phyloP scores from a whole-genome alignment of 2,113 vertebrate genomes.

The Xerus inauris region DNA sequence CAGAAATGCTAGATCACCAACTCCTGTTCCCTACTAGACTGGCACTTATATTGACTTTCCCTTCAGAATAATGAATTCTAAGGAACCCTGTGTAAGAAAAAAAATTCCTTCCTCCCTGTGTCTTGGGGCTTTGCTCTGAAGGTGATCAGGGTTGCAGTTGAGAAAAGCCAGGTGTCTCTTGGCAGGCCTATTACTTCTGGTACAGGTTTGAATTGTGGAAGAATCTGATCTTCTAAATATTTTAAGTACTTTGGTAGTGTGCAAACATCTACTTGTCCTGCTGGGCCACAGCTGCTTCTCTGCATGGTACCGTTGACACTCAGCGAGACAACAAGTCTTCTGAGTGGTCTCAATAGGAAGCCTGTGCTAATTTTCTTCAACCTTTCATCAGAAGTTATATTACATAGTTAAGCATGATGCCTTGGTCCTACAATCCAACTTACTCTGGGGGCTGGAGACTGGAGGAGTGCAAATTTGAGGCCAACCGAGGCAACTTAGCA shows the following conservation, averaged over 20 bases:
- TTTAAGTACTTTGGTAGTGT: not conserved
- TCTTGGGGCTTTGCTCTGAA: not conserved
- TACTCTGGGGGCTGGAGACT: too few species aligned
- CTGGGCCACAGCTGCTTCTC: not conserved
- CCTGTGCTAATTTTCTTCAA: not conserved
- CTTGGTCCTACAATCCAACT: too few species aligned
- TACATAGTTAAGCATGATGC: too few species aligned
- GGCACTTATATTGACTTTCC: not conserved
- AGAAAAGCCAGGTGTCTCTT: not conserved
- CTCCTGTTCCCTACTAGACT: not conserved
- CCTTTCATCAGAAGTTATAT: not conserved
- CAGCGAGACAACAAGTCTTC: not conserved
- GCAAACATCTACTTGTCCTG: not conserved
- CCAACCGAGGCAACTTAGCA: too few species aligned
- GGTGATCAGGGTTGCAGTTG: not conserved
- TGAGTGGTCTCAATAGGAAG: not conserved
- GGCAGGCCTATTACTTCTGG: not conserved
- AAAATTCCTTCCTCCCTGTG: not conserved
- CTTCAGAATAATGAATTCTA: conserved; percentile 10
- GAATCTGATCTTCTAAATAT: not conserved
- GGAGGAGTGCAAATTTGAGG: too few species aligned
- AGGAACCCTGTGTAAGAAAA: not conserved
- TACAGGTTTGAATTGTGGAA: not conserved
- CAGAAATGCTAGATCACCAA: not conserved
- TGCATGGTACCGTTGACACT: not conserved